A percentile compares a stretch with the other conserved stretches of the same genome.
phyloP scores from a whole-genome alignment of 2,888 invertebrate genomes.

The Didymodactylos carnosus region DNA sequence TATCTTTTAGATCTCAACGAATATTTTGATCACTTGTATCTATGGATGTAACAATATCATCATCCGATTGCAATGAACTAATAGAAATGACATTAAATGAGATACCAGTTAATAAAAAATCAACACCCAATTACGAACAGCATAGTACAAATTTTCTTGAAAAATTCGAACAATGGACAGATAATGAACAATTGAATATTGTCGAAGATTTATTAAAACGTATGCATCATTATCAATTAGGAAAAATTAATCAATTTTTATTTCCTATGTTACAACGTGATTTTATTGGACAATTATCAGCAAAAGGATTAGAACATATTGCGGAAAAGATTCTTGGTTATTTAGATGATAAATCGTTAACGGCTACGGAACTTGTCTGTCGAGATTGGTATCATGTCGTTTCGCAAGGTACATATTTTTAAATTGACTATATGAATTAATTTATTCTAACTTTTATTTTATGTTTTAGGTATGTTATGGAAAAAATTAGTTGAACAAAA shows the following conservation, averaged over 20 bases:
- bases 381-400: slow-evolving; percentile 92
- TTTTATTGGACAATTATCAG: slow-evolving; percentile 88
- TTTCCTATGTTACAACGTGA: slow-evolving; percentile 97
- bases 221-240: slow-evolving; percentile 98
- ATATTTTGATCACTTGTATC: too few species aligned
- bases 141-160: neutral
- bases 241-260: slow-evolving; percentile 84
- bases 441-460: neutral
- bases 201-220: slow-evolving; percentile 76
- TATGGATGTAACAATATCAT: too few species aligned
- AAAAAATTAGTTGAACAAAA: slow-evolving; percentile 94
- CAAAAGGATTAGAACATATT: slow-evolving; percentile 88
- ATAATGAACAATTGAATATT: slow-evolving; percentile 68
- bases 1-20: too few species aligned
- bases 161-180: neutral
- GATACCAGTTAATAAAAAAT: neutral
- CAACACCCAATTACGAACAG: neutral
- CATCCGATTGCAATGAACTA: too few species aligned
- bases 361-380: slow-evolving; percentile 84
- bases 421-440: neutral
- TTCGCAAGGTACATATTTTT: slow-evolving; percentile 36
- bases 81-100: too few species aligned
- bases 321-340: slow-evolving; percentile 91
- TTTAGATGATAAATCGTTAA: slow-evolving; percentile 77
- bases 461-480: slow-evolving; percentile 49